Base-by-base conservation (phyloP, 2,888 invertebrate species). In the Sarcophaga carnaria region DNA sequence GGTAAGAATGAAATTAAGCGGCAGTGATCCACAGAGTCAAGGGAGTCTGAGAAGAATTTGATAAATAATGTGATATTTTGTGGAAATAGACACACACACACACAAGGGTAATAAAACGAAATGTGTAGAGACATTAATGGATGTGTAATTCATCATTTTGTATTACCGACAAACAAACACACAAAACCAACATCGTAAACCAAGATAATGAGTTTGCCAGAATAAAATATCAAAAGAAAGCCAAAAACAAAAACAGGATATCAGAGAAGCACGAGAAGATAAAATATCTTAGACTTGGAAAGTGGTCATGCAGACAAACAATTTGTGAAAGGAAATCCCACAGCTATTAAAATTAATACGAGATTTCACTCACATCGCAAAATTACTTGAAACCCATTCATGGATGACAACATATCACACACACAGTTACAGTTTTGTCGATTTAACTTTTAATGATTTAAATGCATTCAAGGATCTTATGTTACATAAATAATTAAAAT, bases 81-180 rank as follows among this genome's bases (percentile, higher is more conserved):
- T 14, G 17, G n/a, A 37, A 22, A 64, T 14, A 64, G 0, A n/a
- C 2, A 59, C 59, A 27, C 2, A 54, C 78, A 63, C 5, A 45
- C 69, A 60, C 60, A 47, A 45, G 11, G 20, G 14, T 20, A 62
- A 70, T 70, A 70, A 49, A 70, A 78, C 49, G 27, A 27, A 62
- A 70, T 54, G 17, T 54, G 54, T 54, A 25, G 62, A 70, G 62
- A 70, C 14, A 79, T 79, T 70, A 79, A 70, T 63, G 37, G 54
- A 70, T 2, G 45, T 20, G 22, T 54, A 79, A 63, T 79, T 79
- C 64, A 79, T 71, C 54, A 64, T 22, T 71, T 80, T 64, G 27
- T 37, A 20, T 49, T 70, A 47, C 4, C 22, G 27, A 8, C n/a
- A 22, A 60, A 66, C 37, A 20, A 54, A 8, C n/a, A 22, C 45